Conservation (phyloP, 2,888 invertebrate species). For the Lathronympha strigana region DNA sequence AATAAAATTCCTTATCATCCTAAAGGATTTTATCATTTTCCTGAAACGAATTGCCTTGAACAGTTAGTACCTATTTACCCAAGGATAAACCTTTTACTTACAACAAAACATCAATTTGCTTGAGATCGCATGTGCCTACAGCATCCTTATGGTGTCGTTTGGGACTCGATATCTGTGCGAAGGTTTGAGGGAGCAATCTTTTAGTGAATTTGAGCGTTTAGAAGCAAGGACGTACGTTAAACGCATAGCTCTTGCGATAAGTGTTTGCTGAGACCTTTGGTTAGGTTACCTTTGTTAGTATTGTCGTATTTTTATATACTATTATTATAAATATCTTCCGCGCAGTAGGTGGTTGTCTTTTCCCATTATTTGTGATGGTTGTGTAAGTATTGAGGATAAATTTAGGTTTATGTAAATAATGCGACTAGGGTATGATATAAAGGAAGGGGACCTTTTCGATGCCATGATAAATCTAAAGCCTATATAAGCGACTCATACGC, state of each 20-base stretch:
- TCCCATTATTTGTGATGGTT: too few species aligned
- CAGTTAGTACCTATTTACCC: constrained; percentile 5
- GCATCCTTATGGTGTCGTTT: constrained; percentile 18
- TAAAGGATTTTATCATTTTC: not conserved
- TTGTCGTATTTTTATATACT: not conserved
- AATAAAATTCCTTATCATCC: not conserved
- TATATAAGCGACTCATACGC: too few species aligned
- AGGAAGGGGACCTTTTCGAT: too few species aligned
- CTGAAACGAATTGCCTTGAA: not conserved
- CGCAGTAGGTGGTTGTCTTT: not conserved
- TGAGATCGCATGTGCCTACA: constrained; percentile 21
- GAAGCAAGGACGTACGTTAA: constrained; percentile 28
- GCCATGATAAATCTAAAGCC: too few species aligned
- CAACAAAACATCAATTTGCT: constrained; percentile 28
- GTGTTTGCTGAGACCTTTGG: constrained; percentile 23
- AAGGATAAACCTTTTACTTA: constrained; percentile 13
- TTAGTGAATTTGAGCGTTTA: constrained; percentile 26
- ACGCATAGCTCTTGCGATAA: constrained; percentile 31
- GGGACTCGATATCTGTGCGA: constrained; percentile 9
- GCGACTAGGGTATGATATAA: too few species aligned
- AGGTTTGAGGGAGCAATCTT: constrained; percentile 37
- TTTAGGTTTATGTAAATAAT: too few species aligned
- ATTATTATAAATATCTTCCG: too few species aligned
- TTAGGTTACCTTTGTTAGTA: constrained; percentile 14
- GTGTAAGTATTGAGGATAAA: too few species aligned